Conservation (phyloP, 53 echinoderm and acorn worm species). For the Temnopleurus reevesii region DNA sequence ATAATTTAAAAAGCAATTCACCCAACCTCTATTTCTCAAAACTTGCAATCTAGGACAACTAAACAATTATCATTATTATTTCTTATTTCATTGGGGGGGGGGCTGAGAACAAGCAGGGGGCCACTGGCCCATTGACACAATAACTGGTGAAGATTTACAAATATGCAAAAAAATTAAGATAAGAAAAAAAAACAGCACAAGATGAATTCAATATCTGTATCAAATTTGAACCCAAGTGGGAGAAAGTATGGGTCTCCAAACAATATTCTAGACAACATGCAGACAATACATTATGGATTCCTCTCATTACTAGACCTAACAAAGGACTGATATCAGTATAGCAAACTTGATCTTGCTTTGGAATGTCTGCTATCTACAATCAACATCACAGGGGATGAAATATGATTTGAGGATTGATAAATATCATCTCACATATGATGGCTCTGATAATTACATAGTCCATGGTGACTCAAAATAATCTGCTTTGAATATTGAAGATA, state of each 20-base stretch:
- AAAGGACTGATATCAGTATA: background rate
- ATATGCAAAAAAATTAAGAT: too few relatives aligned
- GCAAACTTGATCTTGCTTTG: conserved; percentile 11
- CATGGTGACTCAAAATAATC: background rate
- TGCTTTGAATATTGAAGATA: too few relatives aligned
- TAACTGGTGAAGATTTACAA: too few relatives aligned
- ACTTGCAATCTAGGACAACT: too few relatives aligned
- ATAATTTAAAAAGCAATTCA: too few relatives aligned
- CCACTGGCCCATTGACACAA: too few relatives aligned
- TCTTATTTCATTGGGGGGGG: too few relatives aligned
- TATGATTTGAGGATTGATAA: conserved; percentile 39
- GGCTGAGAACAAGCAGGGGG: too few relatives aligned
- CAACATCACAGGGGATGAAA: conserved; percentile 21
- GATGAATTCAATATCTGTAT: too few relatives aligned
- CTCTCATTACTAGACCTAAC: background rate
- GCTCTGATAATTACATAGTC: conserved; percentile 14
- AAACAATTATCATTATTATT: too few relatives aligned
- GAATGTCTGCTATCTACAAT: conserved; percentile 32
- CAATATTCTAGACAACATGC: background rate
- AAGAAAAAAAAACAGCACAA: too few relatives aligned
- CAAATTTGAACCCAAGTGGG: background rate
- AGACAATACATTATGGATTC: background rate
- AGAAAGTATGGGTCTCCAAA: background rate
- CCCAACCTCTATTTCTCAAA: too few relatives aligned
- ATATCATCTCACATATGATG: conserved; percentile 21